A percentile compares a stretch with the other conserved stretches of the same genome.
Conservation (phyloP, 2,113 vertebrate species). For the Cyanoderma ruficeps region DNA sequence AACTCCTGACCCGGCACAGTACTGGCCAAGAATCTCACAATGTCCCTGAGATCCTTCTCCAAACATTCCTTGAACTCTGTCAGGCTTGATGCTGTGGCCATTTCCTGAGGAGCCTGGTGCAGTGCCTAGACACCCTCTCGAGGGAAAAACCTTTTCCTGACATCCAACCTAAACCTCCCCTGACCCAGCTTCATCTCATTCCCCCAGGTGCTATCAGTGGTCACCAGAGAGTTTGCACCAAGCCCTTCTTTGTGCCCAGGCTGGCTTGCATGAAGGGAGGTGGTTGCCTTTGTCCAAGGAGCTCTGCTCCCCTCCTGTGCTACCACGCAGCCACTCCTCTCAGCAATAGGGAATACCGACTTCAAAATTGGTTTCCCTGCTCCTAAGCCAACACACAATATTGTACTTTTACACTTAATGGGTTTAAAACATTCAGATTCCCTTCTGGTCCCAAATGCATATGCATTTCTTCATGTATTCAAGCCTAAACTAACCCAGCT, state of each 20-base stretch:
- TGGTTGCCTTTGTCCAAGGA: not conserved
- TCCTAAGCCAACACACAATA: not conserved
- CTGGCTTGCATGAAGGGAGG: not conserved
- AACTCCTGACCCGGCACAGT: not conserved
- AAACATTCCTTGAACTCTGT: not conserved
- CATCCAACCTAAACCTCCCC: not conserved
- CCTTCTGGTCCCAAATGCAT: not conserved
- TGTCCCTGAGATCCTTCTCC: not conserved
- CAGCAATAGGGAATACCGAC: not conserved
- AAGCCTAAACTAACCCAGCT: conserved; percentile 27
- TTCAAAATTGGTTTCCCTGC: not conserved
- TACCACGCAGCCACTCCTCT: not conserved
- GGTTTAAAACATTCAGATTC: conserved; percentile 1
- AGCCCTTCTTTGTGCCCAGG: not conserved
- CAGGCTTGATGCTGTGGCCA: not conserved
- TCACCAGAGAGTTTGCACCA: not conserved
- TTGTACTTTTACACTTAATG: not conserved
- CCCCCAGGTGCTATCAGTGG: not conserved
- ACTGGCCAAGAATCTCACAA: not conserved
- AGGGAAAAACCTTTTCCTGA: not conserved
- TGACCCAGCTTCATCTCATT: not conserved
- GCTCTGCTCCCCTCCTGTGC: not conserved
- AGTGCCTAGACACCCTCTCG: not conserved
- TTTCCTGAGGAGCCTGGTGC: not conserved
- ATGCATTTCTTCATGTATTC: not conserved